phyloP scores from a whole-genome alignment of 2,888 invertebrate genomes.

The Coenonympha glycerion region DNA sequence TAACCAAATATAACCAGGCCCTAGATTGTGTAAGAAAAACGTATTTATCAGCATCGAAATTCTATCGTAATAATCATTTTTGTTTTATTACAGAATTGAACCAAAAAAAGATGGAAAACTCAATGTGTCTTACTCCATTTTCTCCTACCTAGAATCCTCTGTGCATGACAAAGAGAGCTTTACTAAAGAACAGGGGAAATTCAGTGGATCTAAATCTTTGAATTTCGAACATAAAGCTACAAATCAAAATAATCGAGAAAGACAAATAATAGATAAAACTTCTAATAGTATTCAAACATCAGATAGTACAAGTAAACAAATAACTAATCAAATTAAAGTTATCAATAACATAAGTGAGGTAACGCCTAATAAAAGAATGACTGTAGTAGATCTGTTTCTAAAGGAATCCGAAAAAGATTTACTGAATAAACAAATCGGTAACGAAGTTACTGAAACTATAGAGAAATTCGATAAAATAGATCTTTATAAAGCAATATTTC shows the following conservation, averaged over 20 bases:
- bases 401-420: slow-evolving; percentile 61
- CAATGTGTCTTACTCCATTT: slow-evolving; percentile 83
- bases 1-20: no score
- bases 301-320: background rate
- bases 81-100: slow-evolving; percentile 51
- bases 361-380: slow-evolving; percentile 55
- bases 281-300: slow-evolving; percentile 6
- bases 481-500: slow-evolving; percentile 92
- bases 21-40: no score
- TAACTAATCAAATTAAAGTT: background rate
- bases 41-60: no score
- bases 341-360: slow-evolving; percentile 4
- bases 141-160: slow-evolving; percentile 82
- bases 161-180: slow-evolving; percentile 76
- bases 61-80: no score
- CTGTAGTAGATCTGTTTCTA: slow-evolving; percentile 64
- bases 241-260: slow-evolving; percentile 1
- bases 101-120: slow-evolving; percentile 63
- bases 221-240: slow-evolving; percentile 18
- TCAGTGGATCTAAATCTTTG: slow-evolving; percentile 63
- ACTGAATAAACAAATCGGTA: slow-evolving; percentile 40
- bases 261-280: no score
- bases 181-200: slow-evolving; percentile 59
- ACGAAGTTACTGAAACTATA: slow-evolving; percentile 57
- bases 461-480: slow-evolving; percentile 78